Evolutionary conservation across 2,113 vertebrate species (phyloP).

Genomic region (Paralichthys olivaceus): DNA sequence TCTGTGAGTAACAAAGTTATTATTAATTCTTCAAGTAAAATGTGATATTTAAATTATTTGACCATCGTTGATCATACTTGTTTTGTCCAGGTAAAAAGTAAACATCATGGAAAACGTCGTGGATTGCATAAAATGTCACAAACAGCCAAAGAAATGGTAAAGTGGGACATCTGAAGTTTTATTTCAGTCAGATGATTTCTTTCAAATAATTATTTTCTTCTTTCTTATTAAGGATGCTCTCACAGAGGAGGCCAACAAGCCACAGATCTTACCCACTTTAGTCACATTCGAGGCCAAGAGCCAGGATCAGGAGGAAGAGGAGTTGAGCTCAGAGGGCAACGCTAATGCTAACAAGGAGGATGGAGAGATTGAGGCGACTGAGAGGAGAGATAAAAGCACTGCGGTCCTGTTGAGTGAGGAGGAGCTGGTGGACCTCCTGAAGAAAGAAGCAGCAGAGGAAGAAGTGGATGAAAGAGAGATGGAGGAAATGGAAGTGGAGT

Average conservation of each 20-base stretch:
- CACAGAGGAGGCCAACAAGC: constrained; percentile 60
- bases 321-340: constrained; percentile 61
- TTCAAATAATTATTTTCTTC: not conserved
- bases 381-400: constrained; percentile 41
- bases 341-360: constrained; percentile 39
- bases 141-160: constrained; percentile 72
- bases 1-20: constrained; percentile 72
- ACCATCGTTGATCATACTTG: not conserved
- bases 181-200: not conserved
- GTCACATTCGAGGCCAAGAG: constrained; percentile 68
- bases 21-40: not conserved
- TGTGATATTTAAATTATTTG: not conserved
- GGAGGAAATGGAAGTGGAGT: constrained; percentile 37
- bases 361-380: constrained; percentile 23
- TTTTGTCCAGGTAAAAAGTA: constrained; percentile 70
- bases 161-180: not conserved
- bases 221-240: constrained; percentile 51
- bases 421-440: constrained; percentile 71
- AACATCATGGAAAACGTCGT: constrained; percentile 71
- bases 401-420: constrained; percentile 79
- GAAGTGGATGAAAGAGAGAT: constrained; percentile 43
- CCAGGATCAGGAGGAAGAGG: constrained; percentile 71
- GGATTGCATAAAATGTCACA: constrained; percentile 53
- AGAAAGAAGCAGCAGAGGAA: constrained; percentile 68
- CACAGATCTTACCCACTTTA: constrained; percentile 66